These are phyloP conservation scores for Desmophyllum pertusum DNA, from an alignment of 92 coral and sea anemone genomes.

Conservation along the genomic window DNA sequence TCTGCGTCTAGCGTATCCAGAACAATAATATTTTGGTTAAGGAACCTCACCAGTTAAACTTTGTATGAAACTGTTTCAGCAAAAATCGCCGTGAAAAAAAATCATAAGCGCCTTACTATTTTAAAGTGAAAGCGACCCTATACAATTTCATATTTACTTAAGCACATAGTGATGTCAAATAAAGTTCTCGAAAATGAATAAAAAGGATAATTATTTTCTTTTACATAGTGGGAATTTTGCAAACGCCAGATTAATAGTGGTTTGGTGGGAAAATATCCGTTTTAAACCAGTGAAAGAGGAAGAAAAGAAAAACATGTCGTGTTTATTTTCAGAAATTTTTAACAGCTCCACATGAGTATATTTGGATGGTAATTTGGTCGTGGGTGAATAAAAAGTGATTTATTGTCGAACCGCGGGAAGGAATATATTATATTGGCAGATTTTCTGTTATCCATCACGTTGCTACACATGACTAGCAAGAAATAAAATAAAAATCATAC, in stretches of 20 bases:
- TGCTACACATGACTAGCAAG: not conserved
- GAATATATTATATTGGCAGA: not conserved
- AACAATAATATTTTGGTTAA: not conserved
- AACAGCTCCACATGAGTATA: not conserved
- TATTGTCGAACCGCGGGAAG: not conserved
- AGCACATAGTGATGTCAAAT: not conserved
- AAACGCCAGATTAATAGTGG: not conserved
- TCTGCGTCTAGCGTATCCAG: not conserved
- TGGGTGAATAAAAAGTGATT: not conserved
- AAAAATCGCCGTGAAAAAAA: not conserved
- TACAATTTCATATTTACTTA: not conserved
- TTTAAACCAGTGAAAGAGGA: not conserved
- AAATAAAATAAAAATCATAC: no score
- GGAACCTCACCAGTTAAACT: not conserved
- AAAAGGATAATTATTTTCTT: not conserved
- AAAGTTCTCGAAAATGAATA: not conserved
- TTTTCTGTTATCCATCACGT: not conserved
- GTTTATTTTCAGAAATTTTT: not conserved
- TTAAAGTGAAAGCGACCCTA: not conserved
- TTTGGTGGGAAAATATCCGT: not conserved
- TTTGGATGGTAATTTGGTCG: conserved; percentile 6
- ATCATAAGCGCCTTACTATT: not conserved
- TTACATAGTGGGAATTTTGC: not conserved
- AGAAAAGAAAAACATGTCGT: not conserved
- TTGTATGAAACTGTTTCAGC: not conserved